A percentile compares a stretch with the other conserved stretches of the same genome.
These are phyloP conservation scores for Pipistrellus kuhlii DNA, from an alignment of 2,797 vertebrate species.

Conservation along the genomic window DNA sequence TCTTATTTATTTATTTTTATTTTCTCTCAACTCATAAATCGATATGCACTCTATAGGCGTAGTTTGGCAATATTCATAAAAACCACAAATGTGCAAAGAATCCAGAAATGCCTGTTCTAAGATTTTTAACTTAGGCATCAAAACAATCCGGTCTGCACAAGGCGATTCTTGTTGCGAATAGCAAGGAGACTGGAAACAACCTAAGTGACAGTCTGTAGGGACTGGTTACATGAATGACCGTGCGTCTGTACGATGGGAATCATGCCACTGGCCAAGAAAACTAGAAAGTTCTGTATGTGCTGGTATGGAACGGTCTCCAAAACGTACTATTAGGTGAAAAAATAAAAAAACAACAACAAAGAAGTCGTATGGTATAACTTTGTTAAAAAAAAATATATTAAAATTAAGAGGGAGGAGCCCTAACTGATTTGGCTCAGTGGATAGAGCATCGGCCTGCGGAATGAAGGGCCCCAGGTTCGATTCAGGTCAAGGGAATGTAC, in stretches of 20 bases:
- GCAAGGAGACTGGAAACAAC: background rate
- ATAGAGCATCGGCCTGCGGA: too few relatives aligned
- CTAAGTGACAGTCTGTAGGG: background rate
- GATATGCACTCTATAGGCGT: background rate
- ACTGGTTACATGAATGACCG: background rate
- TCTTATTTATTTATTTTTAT: too few relatives aligned
- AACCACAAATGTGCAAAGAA: background rate
- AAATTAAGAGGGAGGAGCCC: background rate
- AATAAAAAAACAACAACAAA: background rate
- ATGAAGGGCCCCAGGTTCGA: too few relatives aligned
- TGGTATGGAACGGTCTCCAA: background rate
- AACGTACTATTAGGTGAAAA: background rate
- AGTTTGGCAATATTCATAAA: background rate
- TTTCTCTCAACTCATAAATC: too few relatives aligned
- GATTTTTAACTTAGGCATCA: background rate
- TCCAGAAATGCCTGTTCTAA: background rate
- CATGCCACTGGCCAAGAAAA: background rate
- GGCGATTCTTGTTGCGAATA: background rate
- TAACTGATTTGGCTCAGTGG: too few relatives aligned
- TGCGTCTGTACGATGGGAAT: background rate
- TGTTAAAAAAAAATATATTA: background rate
- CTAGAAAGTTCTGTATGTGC: background rate
- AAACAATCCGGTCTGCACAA: background rate
- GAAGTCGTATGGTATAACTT: background rate
- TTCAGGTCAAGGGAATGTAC: too few relatives aligned